phyloP scores from a whole-genome alignment of 2,888 invertebrate genomes.

The Cheilosia scutellata region DNA sequence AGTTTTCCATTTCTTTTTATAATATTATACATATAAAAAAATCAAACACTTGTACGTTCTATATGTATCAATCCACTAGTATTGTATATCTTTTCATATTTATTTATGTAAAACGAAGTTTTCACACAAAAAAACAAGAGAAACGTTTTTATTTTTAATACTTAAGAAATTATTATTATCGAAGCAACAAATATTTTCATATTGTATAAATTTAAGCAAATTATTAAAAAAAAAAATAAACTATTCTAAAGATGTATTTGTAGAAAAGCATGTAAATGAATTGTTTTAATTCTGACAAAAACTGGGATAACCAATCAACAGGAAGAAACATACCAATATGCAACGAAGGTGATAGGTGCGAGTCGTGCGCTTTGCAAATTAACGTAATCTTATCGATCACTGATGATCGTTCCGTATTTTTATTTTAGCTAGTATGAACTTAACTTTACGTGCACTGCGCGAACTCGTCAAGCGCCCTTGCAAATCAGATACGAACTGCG shows the following conservation, averaged over 20 bases:
- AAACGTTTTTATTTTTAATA: constrained; percentile 14
- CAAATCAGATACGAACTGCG: too few relatives aligned
- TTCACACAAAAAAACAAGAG: constrained; percentile 32
- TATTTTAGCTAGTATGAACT: too few relatives aligned
- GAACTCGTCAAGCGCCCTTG: too few relatives aligned
- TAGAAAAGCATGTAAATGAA: constrained; percentile 27
- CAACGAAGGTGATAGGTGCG: too few relatives aligned
- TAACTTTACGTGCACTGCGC: too few relatives aligned
- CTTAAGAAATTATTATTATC: constrained; percentile 54
- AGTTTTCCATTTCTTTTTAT: constrained; percentile 31
- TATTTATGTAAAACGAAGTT: constrained; percentile 68
- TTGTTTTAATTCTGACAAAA: neutral
- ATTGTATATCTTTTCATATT: constrained; percentile 71
- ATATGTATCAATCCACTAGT: constrained; percentile 56
- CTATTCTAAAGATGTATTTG: constrained; percentile 52
- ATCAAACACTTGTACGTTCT: constrained; percentile 19
- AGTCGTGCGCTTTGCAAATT: too few relatives aligned
- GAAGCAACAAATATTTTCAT: constrained; percentile 60
- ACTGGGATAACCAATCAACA: too few relatives aligned
- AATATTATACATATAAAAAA: constrained; percentile 4
- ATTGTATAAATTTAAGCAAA: constrained; percentile 55
- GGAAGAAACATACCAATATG: too few relatives aligned
- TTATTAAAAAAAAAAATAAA: constrained; percentile 46
- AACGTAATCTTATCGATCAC: too few relatives aligned
- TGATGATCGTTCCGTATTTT: too few relatives aligned